These are phyloP conservation scores for Acleris sparsana DNA, from an alignment of 2,888 invertebrate species.

Conservation along the genomic window DNA sequence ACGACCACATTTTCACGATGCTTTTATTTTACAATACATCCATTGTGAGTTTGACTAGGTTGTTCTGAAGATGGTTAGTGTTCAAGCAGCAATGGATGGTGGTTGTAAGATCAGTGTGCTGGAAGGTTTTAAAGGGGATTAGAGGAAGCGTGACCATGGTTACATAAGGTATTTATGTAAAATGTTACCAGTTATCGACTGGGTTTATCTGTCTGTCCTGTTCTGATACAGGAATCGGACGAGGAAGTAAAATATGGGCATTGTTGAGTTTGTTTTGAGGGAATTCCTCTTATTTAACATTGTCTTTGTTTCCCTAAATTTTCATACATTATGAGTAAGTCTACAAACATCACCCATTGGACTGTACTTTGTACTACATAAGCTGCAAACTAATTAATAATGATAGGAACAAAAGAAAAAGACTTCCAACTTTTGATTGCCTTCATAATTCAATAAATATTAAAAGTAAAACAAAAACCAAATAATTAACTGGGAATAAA, in stretches of 20 bases:
- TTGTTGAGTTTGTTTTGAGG: slow-evolving; percentile 8
- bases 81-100: slow-evolving; percentile 43
- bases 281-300: slow-evolving; percentile 1
- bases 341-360: no score
- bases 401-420: no score
- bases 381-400: no score
- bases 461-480: no score
- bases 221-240: slow-evolving; percentile 19
- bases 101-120: slow-evolving; percentile 15
- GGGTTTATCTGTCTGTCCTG: slow-evolving; percentile 48
- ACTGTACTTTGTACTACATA: no score
- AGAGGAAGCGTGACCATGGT: slow-evolving; percentile 66
- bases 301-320: neutral
- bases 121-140: slow-evolving; percentile 40
- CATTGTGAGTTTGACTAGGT: slow-evolving; percentile 42
- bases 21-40: slow-evolving; percentile 30
- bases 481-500: slow-evolving; percentile 1
- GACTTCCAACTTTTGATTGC: no score
- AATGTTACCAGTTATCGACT: slow-evolving; percentile 52
- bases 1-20: slow-evolving; percentile 33
- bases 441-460: no score
- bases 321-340: no score
- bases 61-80: neutral
- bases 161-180: slow-evolving; percentile 73
- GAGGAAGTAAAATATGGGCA: slow-evolving; percentile 31